phyloP scores from a whole-genome alignment of 2,888 invertebrate species.

The Hirtodrosophila alboralis region DNA sequence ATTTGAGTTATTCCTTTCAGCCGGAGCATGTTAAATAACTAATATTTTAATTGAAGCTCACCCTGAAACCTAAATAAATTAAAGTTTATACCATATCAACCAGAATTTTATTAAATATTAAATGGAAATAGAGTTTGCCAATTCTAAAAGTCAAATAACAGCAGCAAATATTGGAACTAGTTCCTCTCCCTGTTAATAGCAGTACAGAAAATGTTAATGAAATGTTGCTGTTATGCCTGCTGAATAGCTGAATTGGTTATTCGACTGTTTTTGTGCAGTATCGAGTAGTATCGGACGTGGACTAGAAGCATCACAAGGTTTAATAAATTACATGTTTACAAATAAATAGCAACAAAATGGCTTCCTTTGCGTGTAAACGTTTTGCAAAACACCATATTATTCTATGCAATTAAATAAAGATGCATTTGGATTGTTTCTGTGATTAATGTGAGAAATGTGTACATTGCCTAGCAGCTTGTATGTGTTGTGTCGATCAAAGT shows the following conservation, averaged over 20 bases:
- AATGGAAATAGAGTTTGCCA: not conserved
- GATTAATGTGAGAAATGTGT: conserved; percentile 11
- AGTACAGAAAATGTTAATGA: conserved; percentile 7
- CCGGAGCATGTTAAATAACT: too few species aligned
- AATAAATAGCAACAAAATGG: conserved; percentile 63
- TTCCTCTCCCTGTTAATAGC: conserved; percentile 3
- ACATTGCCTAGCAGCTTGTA: conserved; percentile 15
- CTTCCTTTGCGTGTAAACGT: conserved; percentile 16
- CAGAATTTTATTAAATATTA: too few species aligned
- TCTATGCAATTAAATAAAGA: not conserved
- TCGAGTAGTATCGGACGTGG: conserved; percentile 48
- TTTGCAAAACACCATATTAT: not conserved
- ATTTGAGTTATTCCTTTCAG: too few species aligned
- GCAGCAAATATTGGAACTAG: not conserved
- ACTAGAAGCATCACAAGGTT: conserved; percentile 45
- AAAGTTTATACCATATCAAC: too few species aligned
- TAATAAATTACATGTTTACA: conserved; percentile 52
- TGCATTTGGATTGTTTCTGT: conserved; percentile 3
- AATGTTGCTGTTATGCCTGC: conserved; percentile 23
- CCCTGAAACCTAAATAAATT: too few species aligned
- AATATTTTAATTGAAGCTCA: too few species aligned
- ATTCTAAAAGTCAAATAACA: too few species aligned
- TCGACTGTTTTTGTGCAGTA: conserved; percentile 24
- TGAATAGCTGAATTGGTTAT: conserved; percentile 36
- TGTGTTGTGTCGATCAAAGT: conserved; percentile 21